Percentiles rank a stretch among this genome's conserved stretches.
phyloP scores from a whole-genome alignment of 2,888 invertebrate species.

The Epirrita christyi region DNA sequence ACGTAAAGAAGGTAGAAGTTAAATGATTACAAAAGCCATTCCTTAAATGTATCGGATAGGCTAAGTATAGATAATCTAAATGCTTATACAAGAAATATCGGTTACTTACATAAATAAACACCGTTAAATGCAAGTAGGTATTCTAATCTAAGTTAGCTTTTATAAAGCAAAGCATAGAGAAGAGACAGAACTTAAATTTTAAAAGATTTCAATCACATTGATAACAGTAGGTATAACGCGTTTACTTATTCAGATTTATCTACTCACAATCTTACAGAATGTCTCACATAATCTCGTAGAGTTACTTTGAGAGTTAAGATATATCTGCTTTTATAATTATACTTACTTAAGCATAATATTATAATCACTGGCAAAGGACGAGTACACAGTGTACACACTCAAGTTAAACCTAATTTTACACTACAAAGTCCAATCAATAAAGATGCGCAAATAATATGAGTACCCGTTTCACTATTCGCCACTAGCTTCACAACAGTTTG shows the following conservation, averaged over 20 bases:
- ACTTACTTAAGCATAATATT: background rate
- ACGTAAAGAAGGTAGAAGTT: background rate
- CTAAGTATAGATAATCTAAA: background rate
- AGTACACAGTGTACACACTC: constrained; percentile 72
- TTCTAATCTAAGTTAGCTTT: constrained; percentile 12
- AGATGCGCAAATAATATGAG: constrained; percentile 79
- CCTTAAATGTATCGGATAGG: background rate
- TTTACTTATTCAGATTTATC: background rate
- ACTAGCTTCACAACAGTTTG: constrained; percentile 49
- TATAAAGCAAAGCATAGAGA: constrained; percentile 15
- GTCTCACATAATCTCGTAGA: background rate
- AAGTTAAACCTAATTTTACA: constrained; percentile 62
- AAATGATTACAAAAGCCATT: constrained; percentile 2
- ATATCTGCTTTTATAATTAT: constrained; percentile 1
- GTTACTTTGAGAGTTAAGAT: background rate
- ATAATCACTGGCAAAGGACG: constrained; percentile 50
- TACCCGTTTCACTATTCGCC: constrained; percentile 73
- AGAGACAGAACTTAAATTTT: constrained; percentile 3
- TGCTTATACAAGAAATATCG: background rate
- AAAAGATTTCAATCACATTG: constrained; percentile 12
- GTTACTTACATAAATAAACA: background rate
- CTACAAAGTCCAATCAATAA: constrained; percentile 67
- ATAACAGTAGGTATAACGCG: constrained; percentile 2
- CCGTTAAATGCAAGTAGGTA: constrained; percentile 1
- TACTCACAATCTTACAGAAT: constrained; percentile 1